Conservation (phyloP, 2,113 vertebrate species). For the Notothenia rossii region DNA sequence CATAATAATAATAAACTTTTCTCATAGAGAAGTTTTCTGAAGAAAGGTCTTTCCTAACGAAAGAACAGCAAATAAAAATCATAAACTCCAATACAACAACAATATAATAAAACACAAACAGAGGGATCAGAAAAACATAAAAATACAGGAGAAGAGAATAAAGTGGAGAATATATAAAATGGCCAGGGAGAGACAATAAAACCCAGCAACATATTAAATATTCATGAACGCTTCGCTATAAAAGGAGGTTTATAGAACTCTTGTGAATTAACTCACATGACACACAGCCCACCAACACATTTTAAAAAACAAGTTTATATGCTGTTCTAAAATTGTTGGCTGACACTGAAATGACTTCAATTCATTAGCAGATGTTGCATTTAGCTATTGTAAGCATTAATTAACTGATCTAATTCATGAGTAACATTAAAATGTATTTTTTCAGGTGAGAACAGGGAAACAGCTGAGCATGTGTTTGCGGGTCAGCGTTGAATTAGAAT, state of each 20-base stretch:
- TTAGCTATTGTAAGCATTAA: not conserved
- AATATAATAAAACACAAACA: too few species aligned
- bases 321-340: not conserved
- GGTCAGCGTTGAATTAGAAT: not conserved
- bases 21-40: too few species aligned
- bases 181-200: too few species aligned
- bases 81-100: too few species aligned
- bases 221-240: too few species aligned
- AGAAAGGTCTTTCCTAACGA: too few species aligned
- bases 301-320: not conserved
- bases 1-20: too few species aligned
- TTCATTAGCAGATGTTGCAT: constrained; percentile 9
- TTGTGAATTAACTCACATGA: not conserved
- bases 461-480: not conserved
- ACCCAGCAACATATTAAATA: too few species aligned
- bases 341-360: not conserved
- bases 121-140: too few species aligned
- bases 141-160: too few species aligned
- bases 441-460: not conserved
- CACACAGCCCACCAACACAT: not conserved
- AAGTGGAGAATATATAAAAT: too few species aligned
- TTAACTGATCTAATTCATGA: not conserved
- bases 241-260: not conserved
- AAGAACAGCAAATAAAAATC: too few species aligned
- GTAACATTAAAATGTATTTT: not conserved